Evolutionary conservation across 2,113 vertebrate genomes (phyloP), one percentile per base, ranked within the genome.

Genomic region (Psilopsiagon aymara): DNA sequence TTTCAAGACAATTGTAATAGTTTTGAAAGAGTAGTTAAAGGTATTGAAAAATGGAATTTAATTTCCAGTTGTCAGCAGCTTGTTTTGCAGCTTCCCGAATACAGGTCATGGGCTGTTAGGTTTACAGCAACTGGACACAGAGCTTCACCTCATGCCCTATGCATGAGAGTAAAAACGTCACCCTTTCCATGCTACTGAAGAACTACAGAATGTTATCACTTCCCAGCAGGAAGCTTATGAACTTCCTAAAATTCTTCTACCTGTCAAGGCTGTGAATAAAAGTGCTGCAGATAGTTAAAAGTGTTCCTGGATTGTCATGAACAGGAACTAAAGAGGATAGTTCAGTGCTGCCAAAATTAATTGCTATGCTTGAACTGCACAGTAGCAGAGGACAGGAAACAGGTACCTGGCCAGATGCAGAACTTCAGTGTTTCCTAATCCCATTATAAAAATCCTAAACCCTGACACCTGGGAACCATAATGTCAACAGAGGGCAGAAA

Each of bases 371-470:
- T 31, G 63, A 69, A 77, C 59, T 59, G 60, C 68, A 70, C 55
- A 70, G 27, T 57, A 47, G 46, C 46, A 23, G 46, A 23, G 23
- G 78, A 95, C 82, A 79, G 46, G 46, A 47, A 23, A 47, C 46
- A 80, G 59, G 41, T 17, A 92, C 19, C 41, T 49, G 63, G 49
- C 37, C 81, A 71, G 51, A 92, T 17, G 46, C 17, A 74, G 63
- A 95, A 91, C 79, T 84, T 95, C 23, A 31, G 15, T 64, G 44
- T 83, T 88, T 62, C 60, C 95, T 88, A 92, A 81, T 86, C 37
- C 29, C 60, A 46, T 17, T 44, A 86, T 19, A 83, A 51, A 81
- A 60, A 52, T 62, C 67, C 39, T 43, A 67, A 79, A 77, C 63
- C 43, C 79, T 70, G 59, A 89, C 66, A 77, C 44, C 87, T 37